Conservation (phyloP, 2,113 vertebrate genomes). For the Abramis brama region DNA sequence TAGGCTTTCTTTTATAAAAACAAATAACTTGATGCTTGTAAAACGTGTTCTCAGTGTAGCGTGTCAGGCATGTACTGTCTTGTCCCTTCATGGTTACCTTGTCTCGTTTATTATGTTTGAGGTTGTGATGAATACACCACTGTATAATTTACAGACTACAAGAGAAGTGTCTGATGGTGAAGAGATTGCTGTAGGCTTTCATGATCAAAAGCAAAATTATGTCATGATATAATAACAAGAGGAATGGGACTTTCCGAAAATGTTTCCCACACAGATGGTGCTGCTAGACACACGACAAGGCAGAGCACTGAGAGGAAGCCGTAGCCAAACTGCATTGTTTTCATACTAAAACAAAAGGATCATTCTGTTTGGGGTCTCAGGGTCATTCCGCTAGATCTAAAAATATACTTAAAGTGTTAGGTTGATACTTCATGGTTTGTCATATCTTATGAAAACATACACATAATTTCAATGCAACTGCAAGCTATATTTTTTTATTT, state of each 20-base stretch:
- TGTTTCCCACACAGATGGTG: conserved; percentile 4
- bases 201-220: conserved; percentile 28
- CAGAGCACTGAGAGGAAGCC: neutral
- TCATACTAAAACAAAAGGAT: neutral
- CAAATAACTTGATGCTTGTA: neutral
- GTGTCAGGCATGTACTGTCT: neutral
- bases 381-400: neutral
- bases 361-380: neutral
- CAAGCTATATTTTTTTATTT: neutral
- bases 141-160: conserved; percentile 4
- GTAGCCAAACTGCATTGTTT: neutral
- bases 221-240: conserved; percentile 7
- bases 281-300: neutral
- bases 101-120: neutral
- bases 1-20: neutral
- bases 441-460: neutral
- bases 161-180: conserved; percentile 10
- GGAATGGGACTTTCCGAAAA: conserved; percentile 10
- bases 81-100: neutral
- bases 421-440: neutral
- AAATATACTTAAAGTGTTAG: neutral
- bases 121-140: neutral
- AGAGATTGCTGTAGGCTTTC: neutral
- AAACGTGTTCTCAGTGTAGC: neutral
- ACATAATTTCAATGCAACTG: neutral